These are phyloP conservation scores for Hypomesus transpacificus DNA, from an alignment of 2,113 vertebrate genomes.

Conservation along the genomic window DNA sequence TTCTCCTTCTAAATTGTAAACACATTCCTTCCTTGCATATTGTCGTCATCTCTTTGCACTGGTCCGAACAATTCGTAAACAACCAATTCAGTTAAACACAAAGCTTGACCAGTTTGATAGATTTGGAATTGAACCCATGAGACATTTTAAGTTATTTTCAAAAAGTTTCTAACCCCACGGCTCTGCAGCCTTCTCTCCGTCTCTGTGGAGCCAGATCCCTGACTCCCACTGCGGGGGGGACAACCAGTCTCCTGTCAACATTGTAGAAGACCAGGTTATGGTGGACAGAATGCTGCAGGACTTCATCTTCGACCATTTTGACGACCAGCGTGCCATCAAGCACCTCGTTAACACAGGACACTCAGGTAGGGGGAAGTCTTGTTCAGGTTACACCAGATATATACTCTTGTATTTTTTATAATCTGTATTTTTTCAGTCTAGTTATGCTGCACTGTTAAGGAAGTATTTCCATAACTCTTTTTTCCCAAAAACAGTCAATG, in stretches of 20 bases:
- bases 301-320: conserved; percentile 48
- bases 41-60: background rate
- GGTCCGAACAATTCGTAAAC: too few species aligned
- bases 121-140: background rate
- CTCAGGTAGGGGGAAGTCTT: conserved; percentile 42
- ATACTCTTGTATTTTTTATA: background rate
- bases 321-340: conserved; percentile 43
- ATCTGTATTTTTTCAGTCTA: background rate
- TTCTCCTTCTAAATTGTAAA: too few species aligned
- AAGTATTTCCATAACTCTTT: too few species aligned
- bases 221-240: conserved; percentile 20
- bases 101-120: too few species aligned
- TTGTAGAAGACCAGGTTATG: background rate
- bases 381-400: too few species aligned
- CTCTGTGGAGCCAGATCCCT: conserved; percentile 33
- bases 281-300: conserved; percentile 2
- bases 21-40: background rate
- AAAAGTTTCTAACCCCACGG: background rate
- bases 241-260: conserved; percentile 60
- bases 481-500: too few species aligned
- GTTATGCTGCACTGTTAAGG: too few species aligned
- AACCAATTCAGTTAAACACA: too few species aligned
- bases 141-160: background rate
- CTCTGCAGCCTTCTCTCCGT: conserved; percentile 22
- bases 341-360: conserved; percentile 57